phyloP scores from a whole-genome alignment of 30 jellyfish, hydroid and myxozoan species.

The Catostylus mosaicus region DNA sequence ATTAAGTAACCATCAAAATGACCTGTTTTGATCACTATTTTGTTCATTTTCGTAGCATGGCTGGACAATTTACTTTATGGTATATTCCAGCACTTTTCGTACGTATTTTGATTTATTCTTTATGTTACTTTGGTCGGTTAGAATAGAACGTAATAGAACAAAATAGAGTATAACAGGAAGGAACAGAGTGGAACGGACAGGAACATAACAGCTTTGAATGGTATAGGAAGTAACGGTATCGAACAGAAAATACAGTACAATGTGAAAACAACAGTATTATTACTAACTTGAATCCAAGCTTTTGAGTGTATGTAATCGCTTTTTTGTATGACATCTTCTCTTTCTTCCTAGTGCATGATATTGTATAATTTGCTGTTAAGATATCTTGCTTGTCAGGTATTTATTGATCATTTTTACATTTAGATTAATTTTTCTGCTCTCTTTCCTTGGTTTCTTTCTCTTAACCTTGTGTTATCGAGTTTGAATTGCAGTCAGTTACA shows the following conservation, averaged over 20 bases:
- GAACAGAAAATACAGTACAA: neutral
- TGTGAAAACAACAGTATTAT: neutral
- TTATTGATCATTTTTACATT: neutral
- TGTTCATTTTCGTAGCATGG: neutral
- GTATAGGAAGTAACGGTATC: neutral
- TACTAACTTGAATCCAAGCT: neutral
- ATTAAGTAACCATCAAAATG: too few relatives aligned
- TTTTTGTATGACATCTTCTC: neutral
- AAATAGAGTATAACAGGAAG: too few relatives aligned
- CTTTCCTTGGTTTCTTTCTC: neutral
- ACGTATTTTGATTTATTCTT: neutral
- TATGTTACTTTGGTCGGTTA: neutral
- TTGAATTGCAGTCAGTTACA: neutral
- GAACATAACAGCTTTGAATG: neutral
- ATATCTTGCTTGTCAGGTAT: slow-evolving; percentile 50
- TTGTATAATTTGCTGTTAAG: slow-evolving; percentile 22
- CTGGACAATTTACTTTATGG: slow-evolving; percentile 30
- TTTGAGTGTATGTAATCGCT: neutral
- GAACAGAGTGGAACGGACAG: neutral
- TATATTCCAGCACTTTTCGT: slow-evolving; percentile 37
- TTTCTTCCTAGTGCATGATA: slow-evolving; percentile 5
- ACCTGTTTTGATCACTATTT: too few relatives aligned
- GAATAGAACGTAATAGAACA: too few relatives aligned
- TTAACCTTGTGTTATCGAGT: neutral
- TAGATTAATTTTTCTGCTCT: neutral